Evolutionary conservation across 35 echinoderm and acorn worm genomes (phyloP).

Genomic region (Ophioderma brevispina): DNA sequence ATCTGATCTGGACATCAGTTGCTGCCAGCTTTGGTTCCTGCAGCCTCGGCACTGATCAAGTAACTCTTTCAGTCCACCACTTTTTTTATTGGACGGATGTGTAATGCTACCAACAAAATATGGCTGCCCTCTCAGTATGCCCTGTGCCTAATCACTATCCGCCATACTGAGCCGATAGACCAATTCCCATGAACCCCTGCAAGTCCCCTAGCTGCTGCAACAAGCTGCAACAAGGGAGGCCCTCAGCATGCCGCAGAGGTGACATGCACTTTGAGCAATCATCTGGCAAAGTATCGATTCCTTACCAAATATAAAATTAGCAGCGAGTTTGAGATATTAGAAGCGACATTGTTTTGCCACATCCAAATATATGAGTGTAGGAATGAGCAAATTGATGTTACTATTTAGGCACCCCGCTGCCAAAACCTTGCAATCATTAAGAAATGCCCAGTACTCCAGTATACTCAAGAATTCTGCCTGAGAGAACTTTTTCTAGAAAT

Average conservation of each 20-base stretch:
- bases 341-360: not conserved
- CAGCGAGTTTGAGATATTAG: not conserved
- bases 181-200: constrained; percentile 1
- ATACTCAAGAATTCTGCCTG: too few species aligned
- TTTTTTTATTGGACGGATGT: not conserved
- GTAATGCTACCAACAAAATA: not conserved
- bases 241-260: not conserved
- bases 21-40: not conserved
- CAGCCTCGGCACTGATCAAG: not conserved
- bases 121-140: not conserved
- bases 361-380: not conserved
- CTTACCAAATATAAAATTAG: not conserved
- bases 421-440: not conserved
- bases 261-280: not conserved
- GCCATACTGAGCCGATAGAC: not conserved
- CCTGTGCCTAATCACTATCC: not conserved
- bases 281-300: not conserved
- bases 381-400: not conserved
- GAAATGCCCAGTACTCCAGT: too few species aligned
- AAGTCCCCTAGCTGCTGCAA: not conserved
- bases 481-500: too few species aligned
- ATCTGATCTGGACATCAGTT: not conserved
- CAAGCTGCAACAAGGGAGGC: not conserved
- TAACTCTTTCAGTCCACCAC: not conserved
- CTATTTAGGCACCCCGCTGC: not conserved